Conservation (phyloP, 2,797 vertebrate genomes). For the Mus spretus region DNA sequence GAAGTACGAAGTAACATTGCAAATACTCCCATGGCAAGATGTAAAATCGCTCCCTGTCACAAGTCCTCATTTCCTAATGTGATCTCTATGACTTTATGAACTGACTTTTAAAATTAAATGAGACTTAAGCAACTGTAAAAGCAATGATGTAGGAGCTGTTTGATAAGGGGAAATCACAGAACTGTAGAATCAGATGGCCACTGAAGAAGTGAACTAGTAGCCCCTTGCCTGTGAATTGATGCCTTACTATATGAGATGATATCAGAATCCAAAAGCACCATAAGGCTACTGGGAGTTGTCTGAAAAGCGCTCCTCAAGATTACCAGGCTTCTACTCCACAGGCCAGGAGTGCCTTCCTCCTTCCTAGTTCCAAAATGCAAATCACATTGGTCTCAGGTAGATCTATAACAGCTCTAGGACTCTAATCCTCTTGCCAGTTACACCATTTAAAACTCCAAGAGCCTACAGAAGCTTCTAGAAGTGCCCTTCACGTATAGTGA, state of each 20-base stretch:
- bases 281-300: background rate
- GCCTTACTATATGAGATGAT: background rate
- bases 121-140: slow-evolving; percentile 35
- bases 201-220: background rate
- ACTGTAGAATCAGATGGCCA: background rate
- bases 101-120: slow-evolving; percentile 24
- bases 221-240: background rate
- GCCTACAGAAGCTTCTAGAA: slow-evolving; percentile 7
- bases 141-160: slow-evolving; percentile 7
- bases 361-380: background rate
- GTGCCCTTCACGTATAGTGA: background rate
- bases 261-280: background rate
- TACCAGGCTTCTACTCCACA: background rate
- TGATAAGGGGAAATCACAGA: slow-evolving; percentile 32
- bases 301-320: background rate
- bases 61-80: background rate
- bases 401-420: background rate
- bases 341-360: background rate
- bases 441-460: background rate
- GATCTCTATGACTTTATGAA: slow-evolving; percentile 33
- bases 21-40: background rate
- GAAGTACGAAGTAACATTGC: slow-evolving; percentile 5
- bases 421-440: background rate
- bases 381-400: background rate
- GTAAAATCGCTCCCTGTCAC: slow-evolving; percentile 30